These are phyloP conservation scores for Chalcis sispes DNA, from an alignment of 2,888 invertebrate species.

Conservation along the genomic window DNA sequence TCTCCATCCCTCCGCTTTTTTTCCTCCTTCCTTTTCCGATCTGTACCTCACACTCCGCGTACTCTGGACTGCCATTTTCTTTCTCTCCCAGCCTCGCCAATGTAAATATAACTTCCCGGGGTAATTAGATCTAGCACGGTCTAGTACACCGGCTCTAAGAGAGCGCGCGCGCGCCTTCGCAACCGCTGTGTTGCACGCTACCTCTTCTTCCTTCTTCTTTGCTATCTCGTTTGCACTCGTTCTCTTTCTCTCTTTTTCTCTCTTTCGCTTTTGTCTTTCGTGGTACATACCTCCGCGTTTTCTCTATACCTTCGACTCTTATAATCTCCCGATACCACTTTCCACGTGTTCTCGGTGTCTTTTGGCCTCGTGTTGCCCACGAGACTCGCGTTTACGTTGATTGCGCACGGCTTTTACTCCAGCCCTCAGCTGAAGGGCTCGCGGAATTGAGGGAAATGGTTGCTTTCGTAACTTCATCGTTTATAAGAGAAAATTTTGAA, in stretches of 20 bases:
- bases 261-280: not conserved
- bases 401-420: too few species aligned
- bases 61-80: conserved; percentile 4
- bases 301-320: too few species aligned
- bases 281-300: too few species aligned
- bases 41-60: not conserved
- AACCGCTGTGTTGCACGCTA: not conserved
- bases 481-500: too few species aligned
- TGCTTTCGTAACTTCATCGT: too few species aligned
- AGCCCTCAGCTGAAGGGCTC: too few species aligned
- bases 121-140: conserved; percentile 57
- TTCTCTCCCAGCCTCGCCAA: conserved; percentile 28
- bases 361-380: too few species aligned
- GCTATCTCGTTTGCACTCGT: conserved; percentile 6
- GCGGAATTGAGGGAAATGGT: too few species aligned
- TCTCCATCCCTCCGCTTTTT: conserved; percentile 1
- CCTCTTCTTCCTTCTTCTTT: not conserved
- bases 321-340: too few species aligned
- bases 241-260: conserved; percentile 42
- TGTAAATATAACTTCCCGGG: conserved; percentile 50
- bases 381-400: too few species aligned
- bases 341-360: too few species aligned
- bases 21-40: not conserved
- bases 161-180: not conserved
- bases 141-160: conserved; percentile 46